phyloP scores from a whole-genome alignment of 1,140 invertebrate species.

The Hirudo medicinalis region DNA sequence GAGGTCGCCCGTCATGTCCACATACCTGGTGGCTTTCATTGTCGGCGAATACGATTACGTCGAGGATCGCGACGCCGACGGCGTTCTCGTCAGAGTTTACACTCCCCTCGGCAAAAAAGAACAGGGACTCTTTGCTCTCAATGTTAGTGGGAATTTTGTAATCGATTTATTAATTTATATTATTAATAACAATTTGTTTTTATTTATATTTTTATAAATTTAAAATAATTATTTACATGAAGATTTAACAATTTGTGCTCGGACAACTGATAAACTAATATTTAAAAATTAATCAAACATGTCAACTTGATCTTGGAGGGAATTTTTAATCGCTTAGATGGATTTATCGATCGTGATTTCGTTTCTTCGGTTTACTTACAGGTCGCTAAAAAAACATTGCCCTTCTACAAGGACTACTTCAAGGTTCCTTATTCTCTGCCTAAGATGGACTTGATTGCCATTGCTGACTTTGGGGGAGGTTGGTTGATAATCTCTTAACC shows the following conservation, averaged over 20 bases:
- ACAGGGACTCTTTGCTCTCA: conserved; percentile 75
- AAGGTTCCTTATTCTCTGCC: conserved; percentile 85
- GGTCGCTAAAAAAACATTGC: conserved; percentile 56
- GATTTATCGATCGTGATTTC: too few relatives aligned
- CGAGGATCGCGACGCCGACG: conserved; percentile 52
- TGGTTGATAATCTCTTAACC: too few relatives aligned
- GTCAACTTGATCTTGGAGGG: too few relatives aligned
- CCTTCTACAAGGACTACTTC: conserved; percentile 88
- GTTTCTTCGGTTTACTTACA: conserved; percentile 19
- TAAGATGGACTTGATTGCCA: conserved; percentile 87
- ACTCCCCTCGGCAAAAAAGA: conserved; percentile 80
- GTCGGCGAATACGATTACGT: conserved; percentile 88
- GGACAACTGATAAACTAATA: not conserved
- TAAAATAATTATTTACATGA: not conserved
- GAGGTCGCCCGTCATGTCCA: conserved; percentile 85
- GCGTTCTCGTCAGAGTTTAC: conserved; percentile 73
- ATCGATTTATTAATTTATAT: too few relatives aligned
- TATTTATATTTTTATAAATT: too few relatives aligned
- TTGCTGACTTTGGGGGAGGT: conserved; percentile 58
- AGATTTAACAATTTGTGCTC: not conserved
- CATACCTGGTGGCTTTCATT: conserved; percentile 80
- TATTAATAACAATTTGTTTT: not conserved
- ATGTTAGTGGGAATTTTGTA: not conserved
- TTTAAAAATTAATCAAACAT: not conserved
- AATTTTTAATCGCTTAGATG: not conserved